Evolutionary conservation across 2,797 vertebrate species (phyloP), one percentile per base, ranked within the genome.

Genomic region (Acipenser ruthenus): DNA sequence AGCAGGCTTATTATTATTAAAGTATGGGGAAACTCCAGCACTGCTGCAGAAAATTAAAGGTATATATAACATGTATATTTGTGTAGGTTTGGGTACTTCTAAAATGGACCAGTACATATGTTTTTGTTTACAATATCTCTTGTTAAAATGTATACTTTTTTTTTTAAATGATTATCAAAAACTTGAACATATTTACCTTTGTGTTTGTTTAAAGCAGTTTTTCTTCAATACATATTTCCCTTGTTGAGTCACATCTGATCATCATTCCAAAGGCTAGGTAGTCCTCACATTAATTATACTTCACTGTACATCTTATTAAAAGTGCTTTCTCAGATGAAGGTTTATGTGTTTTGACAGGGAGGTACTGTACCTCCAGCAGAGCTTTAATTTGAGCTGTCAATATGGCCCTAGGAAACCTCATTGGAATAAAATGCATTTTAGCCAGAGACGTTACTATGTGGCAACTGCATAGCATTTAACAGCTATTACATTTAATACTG

Each of bases 381-480:
- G 77, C 86, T 87, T 88, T 87, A 83, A 88, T 87, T 87, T 83
- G 77, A 81, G 80, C 80, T 86, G 84, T 87, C 84, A 88, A 82
- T 78, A 79, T 81, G 80, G 72, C 79, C 75, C 65, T 78, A 71
- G 83, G 81, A 80, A 70, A 69, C 76, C 73, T 72, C 69, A 10
- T 58, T 58, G 13, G 11, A 58, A n/a, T n/a, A 65, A 65, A 73
- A 66, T 67, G 72, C 72, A 72, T 74, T 70, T 70, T 69, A 58
- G 55, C 55, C 55, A 12, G 12, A 11, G 11, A 58, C 11, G 55
- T 15, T 58, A 11, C 13, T 10, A 58, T 12, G n/a, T n/a, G 55
- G 10, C 9, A n/a, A 13, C 55, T 11, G 12, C 11, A 58, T 58
- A 58, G 13, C 1, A 58, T 58, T 58, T 58, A 58, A 58, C 55